These are phyloP conservation scores for Anguilla megastoma DNA, from an alignment of 2,797 vertebrate genomes.

Conservation along the genomic window DNA sequence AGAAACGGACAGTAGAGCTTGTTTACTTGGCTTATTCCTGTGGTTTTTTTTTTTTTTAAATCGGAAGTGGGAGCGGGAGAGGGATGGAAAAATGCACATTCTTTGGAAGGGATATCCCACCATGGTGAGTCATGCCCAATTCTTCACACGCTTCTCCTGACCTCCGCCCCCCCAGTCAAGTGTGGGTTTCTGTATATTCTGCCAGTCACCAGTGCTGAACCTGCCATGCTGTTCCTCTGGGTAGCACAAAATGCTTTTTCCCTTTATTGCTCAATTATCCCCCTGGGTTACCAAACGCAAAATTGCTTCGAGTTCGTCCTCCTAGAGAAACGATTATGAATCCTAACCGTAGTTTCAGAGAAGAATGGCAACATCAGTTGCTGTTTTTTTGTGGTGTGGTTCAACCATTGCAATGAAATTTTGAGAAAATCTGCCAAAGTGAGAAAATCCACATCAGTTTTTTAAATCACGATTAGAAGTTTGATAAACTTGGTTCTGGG, in stretches of 20 bases:
- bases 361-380: neutral
- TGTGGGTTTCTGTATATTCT: neutral
- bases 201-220: neutral
- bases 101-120: constrained; percentile 1
- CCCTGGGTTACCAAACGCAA: neutral
- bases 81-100: neutral
- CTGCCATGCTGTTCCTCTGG: neutral
- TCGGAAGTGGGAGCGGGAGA: neutral
- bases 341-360: neutral
- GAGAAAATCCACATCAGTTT: neutral
- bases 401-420: neutral
- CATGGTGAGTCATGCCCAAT: neutral
- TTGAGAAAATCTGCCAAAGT: neutral
- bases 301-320: neutral
- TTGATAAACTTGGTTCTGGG: neutral
- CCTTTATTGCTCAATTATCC: neutral
- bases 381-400: neutral
- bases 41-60: neutral
- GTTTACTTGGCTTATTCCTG: constrained; percentile 19
- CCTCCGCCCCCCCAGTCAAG: neutral
- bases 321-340: neutral
- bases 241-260: neutral
- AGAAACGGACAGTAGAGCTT: neutral
- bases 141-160: neutral
- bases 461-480: neutral